phyloP scores from a whole-genome alignment of 2,113 vertebrate genomes.

The Oryctolagus cuniculus region DNA sequence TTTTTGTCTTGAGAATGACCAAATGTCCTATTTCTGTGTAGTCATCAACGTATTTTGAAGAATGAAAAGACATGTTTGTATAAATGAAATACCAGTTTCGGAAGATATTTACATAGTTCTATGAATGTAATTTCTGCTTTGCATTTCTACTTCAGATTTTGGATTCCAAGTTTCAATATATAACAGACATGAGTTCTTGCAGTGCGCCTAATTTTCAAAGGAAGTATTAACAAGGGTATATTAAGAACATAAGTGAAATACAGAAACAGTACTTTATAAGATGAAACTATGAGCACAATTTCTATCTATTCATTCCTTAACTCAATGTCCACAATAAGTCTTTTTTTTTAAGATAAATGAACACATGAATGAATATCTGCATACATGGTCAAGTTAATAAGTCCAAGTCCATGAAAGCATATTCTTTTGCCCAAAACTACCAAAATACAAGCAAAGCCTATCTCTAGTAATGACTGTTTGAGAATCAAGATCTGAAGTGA shows the following conservation, averaged over 20 bases:
- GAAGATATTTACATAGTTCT: not conserved
- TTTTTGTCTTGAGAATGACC: constrained; percentile 21
- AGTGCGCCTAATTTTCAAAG: not conserved
- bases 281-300: not conserved
- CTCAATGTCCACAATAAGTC: not conserved
- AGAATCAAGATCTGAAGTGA: not conserved
- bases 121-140: constrained; percentile 9
- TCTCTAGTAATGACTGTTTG: not conserved
- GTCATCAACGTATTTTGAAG: constrained; percentile 53
- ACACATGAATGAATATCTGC: not conserved
- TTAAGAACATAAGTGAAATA: not conserved
- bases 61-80: constrained; percentile 26
- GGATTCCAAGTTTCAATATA: not conserved
- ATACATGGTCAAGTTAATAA: not conserved
- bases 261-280: not conserved
- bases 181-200: not conserved
- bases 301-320: not conserved
- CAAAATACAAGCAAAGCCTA: not conserved
- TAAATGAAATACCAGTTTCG: constrained; percentile 52
- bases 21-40: constrained; percentile 52
- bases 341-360: not conserved
- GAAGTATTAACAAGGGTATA: not conserved
- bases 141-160: constrained; percentile 35
- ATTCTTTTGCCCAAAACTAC: constrained; percentile 8
- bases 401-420: not conserved